Evolutionary conservation across 1,140 invertebrate genomes (phyloP).

Genomic region (Drosophila cardini): DNA sequence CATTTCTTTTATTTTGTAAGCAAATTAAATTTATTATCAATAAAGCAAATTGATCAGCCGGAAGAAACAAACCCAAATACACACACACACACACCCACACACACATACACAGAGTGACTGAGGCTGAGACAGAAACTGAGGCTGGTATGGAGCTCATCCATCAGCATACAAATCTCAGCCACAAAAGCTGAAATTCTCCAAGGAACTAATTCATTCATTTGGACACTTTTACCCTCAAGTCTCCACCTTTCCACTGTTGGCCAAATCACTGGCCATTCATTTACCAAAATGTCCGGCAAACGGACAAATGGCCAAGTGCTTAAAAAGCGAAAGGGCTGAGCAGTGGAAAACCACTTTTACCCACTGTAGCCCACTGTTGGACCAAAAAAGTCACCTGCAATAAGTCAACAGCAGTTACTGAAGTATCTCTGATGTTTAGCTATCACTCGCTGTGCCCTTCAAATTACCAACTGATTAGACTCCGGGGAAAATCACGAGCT

Average conservation of each 20-base stretch:
- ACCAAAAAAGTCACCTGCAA: conserved; percentile 68
- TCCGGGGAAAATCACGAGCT: conserved; percentile 54
- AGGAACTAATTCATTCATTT: conserved; percentile 82
- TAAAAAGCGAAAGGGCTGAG: conserved; percentile 37
- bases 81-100: conserved; percentile 2
- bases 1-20: conserved; percentile 5
- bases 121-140: too few relatives aligned
- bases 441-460: conserved; percentile 67
- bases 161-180: conserved; percentile 44
- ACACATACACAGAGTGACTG: background rate
- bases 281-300: conserved; percentile 66
- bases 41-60: conserved; percentile 47
- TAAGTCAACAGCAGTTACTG: conserved; percentile 62
- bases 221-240: background rate
- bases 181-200: conserved; percentile 49
- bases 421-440: conserved; percentile 60
- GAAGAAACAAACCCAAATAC: conserved; percentile 27
- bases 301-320: conserved; percentile 38
- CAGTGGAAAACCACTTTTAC: background rate
- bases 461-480: conserved; percentile 80
- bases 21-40: conserved; percentile 70
- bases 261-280: conserved; percentile 75
- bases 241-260: background rate
- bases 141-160: conserved; percentile 19
- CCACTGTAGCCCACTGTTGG: background rate